phyloP scores from a whole-genome alignment of 2,113 vertebrate genomes.

The Desmodus rotundus region DNA sequence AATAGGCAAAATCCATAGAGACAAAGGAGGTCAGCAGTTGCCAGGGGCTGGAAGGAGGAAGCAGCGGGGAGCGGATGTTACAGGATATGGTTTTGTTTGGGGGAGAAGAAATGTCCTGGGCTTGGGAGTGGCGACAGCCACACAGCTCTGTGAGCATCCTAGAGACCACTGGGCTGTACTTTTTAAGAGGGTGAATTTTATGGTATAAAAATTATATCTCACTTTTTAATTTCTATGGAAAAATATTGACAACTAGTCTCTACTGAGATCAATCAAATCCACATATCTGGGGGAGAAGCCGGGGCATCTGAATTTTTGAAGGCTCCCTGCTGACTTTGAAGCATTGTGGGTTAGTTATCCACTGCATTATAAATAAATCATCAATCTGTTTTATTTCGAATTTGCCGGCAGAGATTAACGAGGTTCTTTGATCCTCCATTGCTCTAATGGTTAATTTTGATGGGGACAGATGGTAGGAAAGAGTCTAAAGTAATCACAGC shows the following conservation, averaged over 20 bases:
- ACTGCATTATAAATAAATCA: background rate
- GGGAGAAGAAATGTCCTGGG: background rate
- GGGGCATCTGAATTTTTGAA: slow-evolving; percentile 1
- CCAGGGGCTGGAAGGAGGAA: background rate
- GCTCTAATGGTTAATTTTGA: background rate
- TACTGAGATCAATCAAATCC: background rate
- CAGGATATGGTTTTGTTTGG: background rate
- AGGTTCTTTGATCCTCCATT: background rate
- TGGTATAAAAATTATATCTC: background rate
- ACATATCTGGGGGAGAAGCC: background rate
- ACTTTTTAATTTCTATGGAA: background rate
- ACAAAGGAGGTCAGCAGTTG: background rate
- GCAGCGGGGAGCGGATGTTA: background rate
- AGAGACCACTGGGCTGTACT: background rate
- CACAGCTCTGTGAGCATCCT: background rate
- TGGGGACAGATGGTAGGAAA: background rate
- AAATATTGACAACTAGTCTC: background rate
- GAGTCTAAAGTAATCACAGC: background rate
- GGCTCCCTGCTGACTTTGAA: background rate
- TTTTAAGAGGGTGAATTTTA: background rate
- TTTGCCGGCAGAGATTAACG: background rate
- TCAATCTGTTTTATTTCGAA: background rate
- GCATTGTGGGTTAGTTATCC: background rate
- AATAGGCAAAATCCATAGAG: background rate
- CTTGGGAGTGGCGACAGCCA: too few species aligned